These are phyloP conservation scores for Ibidorhyncha struthersii DNA, from an alignment of 2,113 vertebrate genomes.

Conservation along the genomic window DNA sequence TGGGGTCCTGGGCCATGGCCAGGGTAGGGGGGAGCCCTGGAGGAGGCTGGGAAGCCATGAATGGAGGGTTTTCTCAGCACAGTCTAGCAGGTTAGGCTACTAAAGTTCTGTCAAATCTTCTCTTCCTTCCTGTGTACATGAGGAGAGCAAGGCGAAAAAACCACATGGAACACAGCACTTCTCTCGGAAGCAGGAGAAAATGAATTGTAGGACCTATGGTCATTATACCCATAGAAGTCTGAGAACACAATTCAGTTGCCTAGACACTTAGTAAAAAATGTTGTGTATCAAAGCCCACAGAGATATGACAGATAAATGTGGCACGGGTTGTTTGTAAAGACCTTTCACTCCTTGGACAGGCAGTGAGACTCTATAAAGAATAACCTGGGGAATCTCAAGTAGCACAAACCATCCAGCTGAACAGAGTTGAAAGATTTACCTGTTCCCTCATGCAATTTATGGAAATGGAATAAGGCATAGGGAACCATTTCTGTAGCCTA, in stretches of 20 bases:
- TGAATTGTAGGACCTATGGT: neutral
- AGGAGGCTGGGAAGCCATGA: neutral
- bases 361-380: neutral
- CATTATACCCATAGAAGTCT: neutral
- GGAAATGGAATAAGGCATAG: neutral
- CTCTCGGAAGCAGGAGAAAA: neutral
- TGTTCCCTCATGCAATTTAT: neutral
- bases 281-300: neutral
- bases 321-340: neutral
- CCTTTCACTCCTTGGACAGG: neutral
- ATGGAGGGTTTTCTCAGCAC: neutral
- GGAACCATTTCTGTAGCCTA: neutral
- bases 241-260: neutral
- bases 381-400: neutral
- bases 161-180: neutral
- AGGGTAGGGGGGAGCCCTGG: rapidly evolving
- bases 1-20: too few relatives aligned
- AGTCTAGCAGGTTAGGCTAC: neutral
- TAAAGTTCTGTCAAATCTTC: neutral
- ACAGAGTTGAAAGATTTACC: neutral
- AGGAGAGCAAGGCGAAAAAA: neutral
- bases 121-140: neutral
- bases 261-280: neutral
- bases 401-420: neutral
- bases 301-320: neutral